These are phyloP conservation scores for Ciconia nigra DNA, from an alignment of 2,797 vertebrate species.

Conservation along the genomic window DNA sequence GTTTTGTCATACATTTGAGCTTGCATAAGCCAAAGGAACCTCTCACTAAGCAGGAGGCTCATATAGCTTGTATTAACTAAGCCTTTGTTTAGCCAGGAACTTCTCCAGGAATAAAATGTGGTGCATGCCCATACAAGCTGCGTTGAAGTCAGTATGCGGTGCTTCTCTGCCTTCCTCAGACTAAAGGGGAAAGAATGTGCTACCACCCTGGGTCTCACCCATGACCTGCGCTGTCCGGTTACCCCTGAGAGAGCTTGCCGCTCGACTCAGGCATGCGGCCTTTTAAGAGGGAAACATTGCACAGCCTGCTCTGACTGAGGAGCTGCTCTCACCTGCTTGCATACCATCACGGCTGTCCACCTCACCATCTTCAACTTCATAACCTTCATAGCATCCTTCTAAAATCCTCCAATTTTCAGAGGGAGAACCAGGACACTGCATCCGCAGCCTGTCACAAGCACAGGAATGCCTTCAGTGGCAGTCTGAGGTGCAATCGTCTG, in stretches of 20 bases:
- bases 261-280: rapidly evolving
- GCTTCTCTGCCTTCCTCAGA: neutral
- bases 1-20: neutral
- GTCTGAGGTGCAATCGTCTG: rapidly evolving
- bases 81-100: neutral
- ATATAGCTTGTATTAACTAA: neutral
- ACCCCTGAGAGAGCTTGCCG: rapidly evolving
- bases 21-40: neutral
- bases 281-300: rapidly evolving
- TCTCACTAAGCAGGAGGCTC: neutral
- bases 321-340: neutral
- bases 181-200: neutral
- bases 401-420: rapidly evolving
- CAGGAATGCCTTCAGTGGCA: rapidly evolving
- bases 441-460: rapidly evolving
- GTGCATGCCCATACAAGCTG: neutral
- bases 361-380: neutral
- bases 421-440: rapidly evolving
- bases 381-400: neutral
- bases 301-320: neutral
- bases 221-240: rapidly evolving
- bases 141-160: rapidly evolving
- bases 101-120: neutral
- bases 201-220: rapidly evolving
- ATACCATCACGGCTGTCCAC: neutral